phyloP scores from a whole-genome alignment of 2,888 invertebrate genomes.

The Lasius fuliginosus region DNA sequence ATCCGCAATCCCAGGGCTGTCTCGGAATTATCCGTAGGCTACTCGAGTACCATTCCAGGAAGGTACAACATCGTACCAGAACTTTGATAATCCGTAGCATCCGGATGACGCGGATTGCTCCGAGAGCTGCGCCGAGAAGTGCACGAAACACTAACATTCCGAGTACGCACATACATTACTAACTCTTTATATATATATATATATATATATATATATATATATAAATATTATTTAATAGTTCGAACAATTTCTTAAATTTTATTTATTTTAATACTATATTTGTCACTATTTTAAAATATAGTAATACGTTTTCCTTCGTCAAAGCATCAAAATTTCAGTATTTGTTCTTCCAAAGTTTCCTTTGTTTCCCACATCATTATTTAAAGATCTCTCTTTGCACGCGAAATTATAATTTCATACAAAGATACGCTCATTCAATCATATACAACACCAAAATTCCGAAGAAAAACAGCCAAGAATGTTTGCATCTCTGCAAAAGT shows the following conservation, averaged over 20 bases:
- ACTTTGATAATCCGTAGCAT: constrained; percentile 64
- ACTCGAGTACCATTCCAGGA: constrained; percentile 58
- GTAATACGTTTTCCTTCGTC: not conserved
- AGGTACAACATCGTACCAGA: constrained; percentile 60
- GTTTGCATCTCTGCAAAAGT: not conserved
- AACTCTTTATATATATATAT: too few species aligned
- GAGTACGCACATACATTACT: not conserved
- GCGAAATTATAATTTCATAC: not conserved
- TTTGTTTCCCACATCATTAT: not conserved
- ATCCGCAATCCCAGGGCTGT: constrained; percentile 45
- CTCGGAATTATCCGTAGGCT: constrained; percentile 26
- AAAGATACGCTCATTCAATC: not conserved
- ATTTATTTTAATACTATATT: not conserved
- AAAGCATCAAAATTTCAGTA: not conserved
- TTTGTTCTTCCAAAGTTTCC: not conserved
- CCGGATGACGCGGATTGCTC: constrained; percentile 43
- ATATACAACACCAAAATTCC: not conserved
- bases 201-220: too few species aligned
- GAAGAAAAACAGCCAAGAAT: not conserved
- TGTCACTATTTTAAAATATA: not conserved
- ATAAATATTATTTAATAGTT: not conserved
- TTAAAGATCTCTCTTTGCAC: not conserved
- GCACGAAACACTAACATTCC: constrained; percentile 27
- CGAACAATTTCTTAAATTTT: not conserved
- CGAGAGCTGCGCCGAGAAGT: constrained; percentile 48